Evolutionary conservation across 2,888 invertebrate genomes (phyloP), one percentile per base, ranked within the genome.

Genomic region (Drosophila flavopinicola): DNA sequence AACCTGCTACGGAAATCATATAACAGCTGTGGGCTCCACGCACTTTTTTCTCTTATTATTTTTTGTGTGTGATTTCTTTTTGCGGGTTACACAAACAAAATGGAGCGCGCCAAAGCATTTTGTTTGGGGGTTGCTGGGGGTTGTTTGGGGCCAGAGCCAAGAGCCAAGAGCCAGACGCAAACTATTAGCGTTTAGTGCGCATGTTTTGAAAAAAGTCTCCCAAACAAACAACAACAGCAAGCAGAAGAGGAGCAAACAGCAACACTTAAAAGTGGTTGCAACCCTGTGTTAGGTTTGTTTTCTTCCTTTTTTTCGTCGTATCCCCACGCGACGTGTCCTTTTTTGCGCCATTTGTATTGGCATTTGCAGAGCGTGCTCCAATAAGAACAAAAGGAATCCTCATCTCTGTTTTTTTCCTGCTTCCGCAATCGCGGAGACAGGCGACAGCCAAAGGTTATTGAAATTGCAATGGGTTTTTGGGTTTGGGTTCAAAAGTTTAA

Each of bases 341-440:
- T 85, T 87, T 85, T 82, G 66, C 87, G 83, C 87, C 87, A 87
- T 82, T 87, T 87, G 83, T 87, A 87, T 87, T 84, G 86, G 87
- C 80, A 87, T 87, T 84, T 85, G 67, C 59, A 67, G 86, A 65
- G 78, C 79, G 87, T 85, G 87, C 83, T 84, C 83, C 83, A 84
- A 84, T 84, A 87, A 85, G 87, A 84, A 84, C 87, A 84, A 87
- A 87, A 87, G 83, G 39, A 66, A 84, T 64, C 78, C 67, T 41
- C 78, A 48, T 39, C 71, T 52, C 39, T 17, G 27, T 24, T 60
- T 44, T 15, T 33, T 15, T 37, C 17, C 69, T 59, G 57, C 56
- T 69, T 75, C 51, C 75, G 73, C 52, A 66, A 58, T 52, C 17
- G 39, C 66, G 30, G 41, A 48, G 65, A 56, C 56, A 32, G 30